A percentile compares a stretch with the other conserved stretches of the same genome.
These are phyloP conservation scores for Lymantria dispar DNA, from an alignment of 2,888 invertebrate genomes.

Conservation along the genomic window DNA sequence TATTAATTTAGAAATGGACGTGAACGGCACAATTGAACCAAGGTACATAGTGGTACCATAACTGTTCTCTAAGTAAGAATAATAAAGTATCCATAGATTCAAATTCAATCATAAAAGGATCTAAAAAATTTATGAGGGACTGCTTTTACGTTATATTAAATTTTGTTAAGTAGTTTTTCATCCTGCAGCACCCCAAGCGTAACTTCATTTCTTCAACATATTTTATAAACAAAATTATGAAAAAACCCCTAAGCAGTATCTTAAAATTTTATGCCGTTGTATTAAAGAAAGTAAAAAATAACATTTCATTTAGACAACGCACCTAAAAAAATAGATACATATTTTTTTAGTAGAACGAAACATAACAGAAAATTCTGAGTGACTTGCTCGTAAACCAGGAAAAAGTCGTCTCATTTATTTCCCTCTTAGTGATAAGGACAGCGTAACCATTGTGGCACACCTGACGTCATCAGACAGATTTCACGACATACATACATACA, in stretches of 20 bases:
- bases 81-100: neutral
- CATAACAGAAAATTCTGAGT: slow-evolving; percentile 51
- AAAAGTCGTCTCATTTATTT: slow-evolving; percentile 72
- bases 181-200: slow-evolving; percentile 1
- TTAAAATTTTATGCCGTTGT: slow-evolving; percentile 28
- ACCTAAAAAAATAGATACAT: slow-evolving; percentile 30
- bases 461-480: slow-evolving; percentile 68
- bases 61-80: neutral
- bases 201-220: slow-evolving; percentile 12
- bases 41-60: slow-evolving; percentile 34
- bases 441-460: slow-evolving; percentile 54
- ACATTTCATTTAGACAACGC: slow-evolving; percentile 25
- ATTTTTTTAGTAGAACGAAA: slow-evolving; percentile 44
- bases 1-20: too few species aligned
- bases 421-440: slow-evolving; percentile 64
- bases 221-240: slow-evolving; percentile 23
- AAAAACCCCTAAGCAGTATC: slow-evolving; percentile 18
- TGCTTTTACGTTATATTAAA: slow-evolving; percentile 6
- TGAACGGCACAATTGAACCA: slow-evolving; percentile 29
- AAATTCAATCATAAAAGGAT: neutral
- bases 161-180: slow-evolving; percentile 3
- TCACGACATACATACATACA: slow-evolving; percentile 39
- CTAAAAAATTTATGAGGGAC: neutral
- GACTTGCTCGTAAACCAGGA: slow-evolving; percentile 55
- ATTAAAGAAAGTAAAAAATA: slow-evolving; percentile 32